Percentiles rank a stretch among this genome's conserved stretches.
Evolutionary conservation across 2,888 invertebrate genomes (phyloP).

Genomic region (Pristionchus fissidentatus): DNA sequence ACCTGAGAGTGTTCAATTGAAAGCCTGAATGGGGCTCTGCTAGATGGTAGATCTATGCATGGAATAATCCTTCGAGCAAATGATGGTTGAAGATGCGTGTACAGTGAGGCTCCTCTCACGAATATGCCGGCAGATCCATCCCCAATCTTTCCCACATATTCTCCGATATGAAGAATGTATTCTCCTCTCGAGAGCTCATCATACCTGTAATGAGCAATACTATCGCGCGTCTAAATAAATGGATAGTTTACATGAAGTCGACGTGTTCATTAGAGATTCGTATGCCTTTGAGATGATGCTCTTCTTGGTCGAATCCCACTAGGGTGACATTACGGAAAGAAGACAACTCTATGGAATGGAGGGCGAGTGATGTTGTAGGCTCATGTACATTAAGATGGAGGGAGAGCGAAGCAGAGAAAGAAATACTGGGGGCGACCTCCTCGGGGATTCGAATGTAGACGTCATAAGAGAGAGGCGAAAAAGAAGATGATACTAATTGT

Average conservation of each 20-base stretch:
- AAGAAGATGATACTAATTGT: background rate
- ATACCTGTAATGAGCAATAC: background rate
- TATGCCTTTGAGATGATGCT: conserved; percentile 56
- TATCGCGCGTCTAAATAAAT: background rate
- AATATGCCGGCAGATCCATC: conserved; percentile 55
- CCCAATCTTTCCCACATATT: conserved; percentile 57
- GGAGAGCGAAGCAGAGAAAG: conserved; percentile 58
- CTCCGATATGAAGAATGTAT: conserved; percentile 51
- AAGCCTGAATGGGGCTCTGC: conserved; percentile 36
- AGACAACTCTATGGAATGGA: conserved; percentile 57
- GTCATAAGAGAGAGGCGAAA: conserved; percentile 44
- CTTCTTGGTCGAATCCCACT: conserved; percentile 48
- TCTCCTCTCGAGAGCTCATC: background rate
- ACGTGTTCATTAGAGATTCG: conserved; percentile 55
- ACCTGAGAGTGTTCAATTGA: conserved; percentile 41
- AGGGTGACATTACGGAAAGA: conserved; percentile 61
- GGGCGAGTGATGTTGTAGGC: conserved; percentile 53
- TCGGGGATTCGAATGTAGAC: conserved; percentile 1
- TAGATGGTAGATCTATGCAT: conserved; percentile 61
- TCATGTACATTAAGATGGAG: conserved; percentile 56
- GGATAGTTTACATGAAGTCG: conserved; percentile 50
- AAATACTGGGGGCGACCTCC: background rate
- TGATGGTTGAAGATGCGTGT: conserved; percentile 62
- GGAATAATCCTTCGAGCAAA: conserved; percentile 61
- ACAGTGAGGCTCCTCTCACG: conserved; percentile 50